Evolutionary conservation across 2,797 vertebrate genomes (phyloP).

Genomic region (Glyptemys insculpta): DNA sequence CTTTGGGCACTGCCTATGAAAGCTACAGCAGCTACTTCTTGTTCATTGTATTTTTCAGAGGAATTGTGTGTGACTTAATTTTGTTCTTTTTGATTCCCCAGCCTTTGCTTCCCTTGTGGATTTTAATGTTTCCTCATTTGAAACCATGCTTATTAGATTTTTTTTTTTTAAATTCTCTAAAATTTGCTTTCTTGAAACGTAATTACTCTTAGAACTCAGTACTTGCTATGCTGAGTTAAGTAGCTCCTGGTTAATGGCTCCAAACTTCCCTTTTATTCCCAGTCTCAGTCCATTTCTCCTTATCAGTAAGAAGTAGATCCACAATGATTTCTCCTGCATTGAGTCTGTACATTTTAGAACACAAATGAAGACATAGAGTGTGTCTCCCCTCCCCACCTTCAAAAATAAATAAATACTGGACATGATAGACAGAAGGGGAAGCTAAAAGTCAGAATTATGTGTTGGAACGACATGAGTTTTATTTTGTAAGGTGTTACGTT

Average conservation of each 20-base stretch:
- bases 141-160: background rate
- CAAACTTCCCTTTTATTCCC: slow-evolving; percentile 32
- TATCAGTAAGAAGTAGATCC: background rate
- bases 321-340: slow-evolving; percentile 31
- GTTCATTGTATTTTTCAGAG: background rate
- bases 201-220: background rate
- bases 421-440: background rate
- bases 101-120: background rate
- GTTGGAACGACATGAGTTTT: background rate
- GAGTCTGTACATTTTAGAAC: background rate
- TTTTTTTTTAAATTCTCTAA: background rate
- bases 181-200: background rate
- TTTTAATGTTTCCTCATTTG: background rate
- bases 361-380: background rate
- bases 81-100: background rate
- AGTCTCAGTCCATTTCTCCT: slow-evolving; percentile 13
- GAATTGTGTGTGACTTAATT: background rate
- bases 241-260: background rate
- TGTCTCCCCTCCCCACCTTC: too few species aligned
- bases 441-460: background rate
- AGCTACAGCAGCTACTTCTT: background rate
- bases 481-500: background rate
- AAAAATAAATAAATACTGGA: background rate
- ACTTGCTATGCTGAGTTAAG: background rate
- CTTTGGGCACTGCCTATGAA: background rate